A percentile compares a stretch with the other conserved stretches of the same genome.
Evolutionary conservation across 2,113 vertebrate species (phyloP).

Genomic region (Sturnira hondurensis): DNA sequence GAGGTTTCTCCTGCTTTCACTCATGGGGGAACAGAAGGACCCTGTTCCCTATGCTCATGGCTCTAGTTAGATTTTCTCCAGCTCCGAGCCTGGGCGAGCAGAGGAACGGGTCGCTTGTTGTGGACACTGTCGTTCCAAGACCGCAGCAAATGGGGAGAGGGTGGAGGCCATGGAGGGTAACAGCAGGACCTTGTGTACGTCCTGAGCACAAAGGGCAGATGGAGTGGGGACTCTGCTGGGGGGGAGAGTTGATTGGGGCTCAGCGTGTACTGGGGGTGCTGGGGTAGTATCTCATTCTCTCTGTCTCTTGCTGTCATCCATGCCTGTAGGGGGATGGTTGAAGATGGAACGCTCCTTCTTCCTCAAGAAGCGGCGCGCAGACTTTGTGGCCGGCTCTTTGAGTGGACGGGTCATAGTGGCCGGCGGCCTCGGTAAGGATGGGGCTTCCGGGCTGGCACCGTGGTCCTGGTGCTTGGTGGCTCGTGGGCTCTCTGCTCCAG

Average conservation of each 20-base stretch:
- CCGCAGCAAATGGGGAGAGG: not conserved
- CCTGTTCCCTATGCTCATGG: accelerated
- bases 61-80: not conserved
- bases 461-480: accelerated
- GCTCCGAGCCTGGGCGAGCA: not conserved
- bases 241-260: not conserved
- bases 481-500: not conserved
- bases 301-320: not conserved
- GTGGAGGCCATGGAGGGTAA: not conserved
- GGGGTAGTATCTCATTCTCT: not conserved
- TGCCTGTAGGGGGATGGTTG: constrained; percentile 88
- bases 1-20: not conserved
- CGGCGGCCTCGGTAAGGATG: constrained; percentile 91
- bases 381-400: constrained; percentile 91
- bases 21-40: not conserved
- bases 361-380: constrained; percentile 95
- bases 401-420: constrained; percentile 91
- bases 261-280: not conserved
- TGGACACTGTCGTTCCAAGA: not conserved
- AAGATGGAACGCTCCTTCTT: constrained; percentile 90
- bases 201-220: not conserved
- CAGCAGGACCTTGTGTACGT: not conserved
- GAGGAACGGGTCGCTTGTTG: not conserved
- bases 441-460: not conserved
- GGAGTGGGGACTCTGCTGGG: accelerated